Percentiles rank a stretch among this genome's conserved stretches.
These are phyloP conservation scores for Galagoides demidoff DNA, from an alignment of 2,797 vertebrate species.

Conservation along the genomic window DNA sequence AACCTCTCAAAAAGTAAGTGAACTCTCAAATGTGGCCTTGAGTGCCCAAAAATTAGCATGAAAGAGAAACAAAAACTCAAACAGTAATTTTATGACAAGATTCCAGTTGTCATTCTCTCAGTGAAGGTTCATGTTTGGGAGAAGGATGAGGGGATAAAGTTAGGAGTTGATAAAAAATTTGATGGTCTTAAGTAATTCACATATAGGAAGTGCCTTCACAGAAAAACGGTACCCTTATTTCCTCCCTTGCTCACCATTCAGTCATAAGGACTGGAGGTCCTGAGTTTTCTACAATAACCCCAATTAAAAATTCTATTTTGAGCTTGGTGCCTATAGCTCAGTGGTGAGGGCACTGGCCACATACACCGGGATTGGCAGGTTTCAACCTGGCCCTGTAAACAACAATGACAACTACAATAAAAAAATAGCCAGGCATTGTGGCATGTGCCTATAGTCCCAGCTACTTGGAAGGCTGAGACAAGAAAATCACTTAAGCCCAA, in stretches of 20 bases:
- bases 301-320: constrained; percentile 13
- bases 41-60: constrained; percentile 51
- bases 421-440: no score
- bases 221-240: background rate
- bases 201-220: constrained; percentile 40
- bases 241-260: background rate
- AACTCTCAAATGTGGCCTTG: constrained; percentile 55
- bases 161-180: constrained; percentile 43
- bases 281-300: constrained; percentile 30
- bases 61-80: constrained; percentile 63
- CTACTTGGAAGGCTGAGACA: no score
- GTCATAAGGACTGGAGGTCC: background rate
- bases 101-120: constrained; percentile 44
- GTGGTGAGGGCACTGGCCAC: no score
- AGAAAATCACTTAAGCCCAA: no score
- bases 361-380: no score
- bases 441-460: no score
- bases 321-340: no score
- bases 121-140: background rate
- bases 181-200: constrained; percentile 17
- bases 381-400: no score
- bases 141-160: background rate
- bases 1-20: constrained; percentile 46
- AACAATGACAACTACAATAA: no score
- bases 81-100: constrained; percentile 22